Conservation (phyloP, 1,140 invertebrate species). For the Drosophila ficusphila region DNA sequence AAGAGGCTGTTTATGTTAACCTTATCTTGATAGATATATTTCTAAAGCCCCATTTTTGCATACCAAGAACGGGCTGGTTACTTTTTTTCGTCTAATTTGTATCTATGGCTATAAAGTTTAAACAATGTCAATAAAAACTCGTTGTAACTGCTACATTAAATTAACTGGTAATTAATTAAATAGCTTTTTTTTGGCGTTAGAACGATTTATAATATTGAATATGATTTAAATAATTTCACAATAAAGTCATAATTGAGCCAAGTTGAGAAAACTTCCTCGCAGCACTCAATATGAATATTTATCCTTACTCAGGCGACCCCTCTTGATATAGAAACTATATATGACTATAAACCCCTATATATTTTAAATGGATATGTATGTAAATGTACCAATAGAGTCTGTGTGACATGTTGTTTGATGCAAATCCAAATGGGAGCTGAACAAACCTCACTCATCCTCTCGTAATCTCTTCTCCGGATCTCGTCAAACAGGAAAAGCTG, state of each 20-base stretch:
- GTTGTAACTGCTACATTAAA: neutral
- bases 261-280: neutral
- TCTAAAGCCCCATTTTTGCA: no score
- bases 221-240: no score
- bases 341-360: slow-evolving; percentile 26
- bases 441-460: slow-evolving; percentile 30
- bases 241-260: neutral
- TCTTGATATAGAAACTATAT: slow-evolving; percentile 16
- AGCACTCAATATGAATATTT: neutral
- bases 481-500: slow-evolving; percentile 90
- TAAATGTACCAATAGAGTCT: slow-evolving; percentile 67
- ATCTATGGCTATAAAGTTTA: neutral
- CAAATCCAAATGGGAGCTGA: neutral
- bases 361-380: slow-evolving; percentile 46
- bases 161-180: neutral
- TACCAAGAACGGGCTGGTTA: no score
- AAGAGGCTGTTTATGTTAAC: neutral
- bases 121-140: neutral
- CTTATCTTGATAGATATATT: no score
- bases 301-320: neutral
- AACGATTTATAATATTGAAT: no score
- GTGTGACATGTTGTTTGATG: slow-evolving; percentile 74
- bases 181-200: no score
- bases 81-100: no score
- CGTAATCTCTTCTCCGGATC: slow-evolving; percentile 22